These are phyloP conservation scores for Corapipo altera DNA, from an alignment of 2,113 vertebrate species.

Conservation along the genomic window DNA sequence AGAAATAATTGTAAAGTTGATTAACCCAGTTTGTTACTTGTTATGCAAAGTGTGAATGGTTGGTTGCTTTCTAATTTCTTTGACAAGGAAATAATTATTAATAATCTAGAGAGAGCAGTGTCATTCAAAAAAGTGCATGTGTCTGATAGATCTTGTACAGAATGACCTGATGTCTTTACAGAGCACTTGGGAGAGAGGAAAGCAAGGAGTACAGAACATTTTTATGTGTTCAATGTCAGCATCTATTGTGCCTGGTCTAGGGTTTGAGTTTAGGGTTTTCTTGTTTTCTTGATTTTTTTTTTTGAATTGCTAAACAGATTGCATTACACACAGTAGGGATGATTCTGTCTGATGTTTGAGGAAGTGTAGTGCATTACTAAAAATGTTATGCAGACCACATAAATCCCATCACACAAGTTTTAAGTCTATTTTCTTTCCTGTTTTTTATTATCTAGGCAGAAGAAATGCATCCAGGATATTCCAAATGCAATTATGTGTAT, in stretches of 20 bases:
- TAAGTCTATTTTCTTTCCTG: conserved; percentile 45
- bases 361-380: not conserved
- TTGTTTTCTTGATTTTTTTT: not conserved
- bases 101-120: not conserved
- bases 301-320: not conserved
- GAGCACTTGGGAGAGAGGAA: not conserved
- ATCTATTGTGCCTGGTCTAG: not conserved
- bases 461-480: conserved; percentile 88
- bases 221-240: not conserved
- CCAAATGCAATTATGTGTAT: conserved; percentile 90
- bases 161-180: not conserved
- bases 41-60: not conserved
- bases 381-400: not conserved
- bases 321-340: not conserved
- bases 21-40: not conserved
- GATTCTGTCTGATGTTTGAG: not conserved
- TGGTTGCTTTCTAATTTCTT: not conserved
- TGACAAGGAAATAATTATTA: not conserved
- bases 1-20: not conserved
- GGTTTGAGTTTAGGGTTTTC: not conserved
- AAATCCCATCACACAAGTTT: not conserved
- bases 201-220: not conserved
- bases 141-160: not conserved
- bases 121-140: not conserved
- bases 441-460: conserved; percentile 81